Conservation (phyloP, 1,140 invertebrate species). For the Heliconius nattereri region DNA sequence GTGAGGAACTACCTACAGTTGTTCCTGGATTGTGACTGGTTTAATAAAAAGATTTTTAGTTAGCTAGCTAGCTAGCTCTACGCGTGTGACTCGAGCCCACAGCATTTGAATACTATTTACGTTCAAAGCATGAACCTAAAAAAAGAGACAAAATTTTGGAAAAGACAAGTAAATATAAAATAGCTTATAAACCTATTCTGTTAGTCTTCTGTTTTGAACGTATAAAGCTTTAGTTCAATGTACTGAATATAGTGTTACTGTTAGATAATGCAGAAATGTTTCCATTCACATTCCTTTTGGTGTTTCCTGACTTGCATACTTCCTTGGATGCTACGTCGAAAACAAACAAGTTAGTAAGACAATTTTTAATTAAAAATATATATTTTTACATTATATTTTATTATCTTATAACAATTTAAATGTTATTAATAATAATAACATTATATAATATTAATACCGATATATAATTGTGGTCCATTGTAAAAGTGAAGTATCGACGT, state of each 20-base stretch:
- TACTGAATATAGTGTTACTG: neutral
- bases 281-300: neutral
- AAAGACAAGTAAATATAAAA: too few species aligned
- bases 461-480: too few species aligned
- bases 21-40: neutral
- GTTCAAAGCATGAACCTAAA: too few species aligned
- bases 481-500: too few species aligned
- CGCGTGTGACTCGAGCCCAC: too few species aligned
- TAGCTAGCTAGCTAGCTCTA: too few species aligned
- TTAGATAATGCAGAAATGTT: constrained; percentile 11
- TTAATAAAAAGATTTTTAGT: neutral
- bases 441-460: too few species aligned
- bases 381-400: neutral
- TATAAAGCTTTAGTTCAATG: neutral
- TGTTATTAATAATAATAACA: too few species aligned
- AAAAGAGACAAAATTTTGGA: neutral
- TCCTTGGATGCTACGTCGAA: neutral
- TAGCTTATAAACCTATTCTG: neutral
- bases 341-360: neutral
- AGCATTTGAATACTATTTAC: too few species aligned
- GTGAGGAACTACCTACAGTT: neutral
- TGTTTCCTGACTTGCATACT: neutral
- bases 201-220: neutral
- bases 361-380: neutral
- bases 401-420: too few species aligned